These are phyloP conservation scores for Eupithecia insigniata DNA, from an alignment of 2,888 invertebrate species.

Conservation along the genomic window DNA sequence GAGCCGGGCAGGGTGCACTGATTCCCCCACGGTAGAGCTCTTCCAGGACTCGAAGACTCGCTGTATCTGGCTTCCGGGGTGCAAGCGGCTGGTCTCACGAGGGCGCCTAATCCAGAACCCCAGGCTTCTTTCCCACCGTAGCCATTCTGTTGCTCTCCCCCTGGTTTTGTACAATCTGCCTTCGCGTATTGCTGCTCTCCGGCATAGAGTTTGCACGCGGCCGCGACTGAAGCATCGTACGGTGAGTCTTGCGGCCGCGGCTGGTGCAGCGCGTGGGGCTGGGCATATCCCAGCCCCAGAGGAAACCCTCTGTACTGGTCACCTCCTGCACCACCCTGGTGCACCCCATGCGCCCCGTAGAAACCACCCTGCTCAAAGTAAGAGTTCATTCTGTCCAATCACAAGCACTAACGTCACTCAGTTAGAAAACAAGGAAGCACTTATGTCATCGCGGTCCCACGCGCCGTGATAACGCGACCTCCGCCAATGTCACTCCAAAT, in stretches of 20 bases:
- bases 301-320: constrained; percentile 95
- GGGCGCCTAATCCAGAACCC: constrained; percentile 87
- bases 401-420: constrained; percentile 78
- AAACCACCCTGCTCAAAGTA: constrained; percentile 98
- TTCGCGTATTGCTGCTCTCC: constrained; percentile 88
- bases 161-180: constrained; percentile 91
- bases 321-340: constrained; percentile 90
- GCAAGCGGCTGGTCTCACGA: constrained; percentile 93
- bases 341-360: constrained; percentile 94
- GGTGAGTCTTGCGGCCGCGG: constrained; percentile 95
- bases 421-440: constrained; percentile 64
- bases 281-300: constrained; percentile 92
- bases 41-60: constrained; percentile 92
- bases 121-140: constrained; percentile 89
- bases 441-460: constrained; percentile 82
- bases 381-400: constrained; percentile 92
- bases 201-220: constrained; percentile 92
- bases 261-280: constrained; percentile 90
- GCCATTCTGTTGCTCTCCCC: constrained; percentile 86
- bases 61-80: constrained; percentile 95
- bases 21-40: constrained; percentile 93
- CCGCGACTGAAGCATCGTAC: constrained; percentile 95
- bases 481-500: constrained; percentile 78
- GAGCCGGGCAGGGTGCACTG: constrained; percentile 93
- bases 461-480: constrained; percentile 80